phyloP scores from a whole-genome alignment of 2,797 vertebrate genomes.

The Pogonophryne albipinna region DNA sequence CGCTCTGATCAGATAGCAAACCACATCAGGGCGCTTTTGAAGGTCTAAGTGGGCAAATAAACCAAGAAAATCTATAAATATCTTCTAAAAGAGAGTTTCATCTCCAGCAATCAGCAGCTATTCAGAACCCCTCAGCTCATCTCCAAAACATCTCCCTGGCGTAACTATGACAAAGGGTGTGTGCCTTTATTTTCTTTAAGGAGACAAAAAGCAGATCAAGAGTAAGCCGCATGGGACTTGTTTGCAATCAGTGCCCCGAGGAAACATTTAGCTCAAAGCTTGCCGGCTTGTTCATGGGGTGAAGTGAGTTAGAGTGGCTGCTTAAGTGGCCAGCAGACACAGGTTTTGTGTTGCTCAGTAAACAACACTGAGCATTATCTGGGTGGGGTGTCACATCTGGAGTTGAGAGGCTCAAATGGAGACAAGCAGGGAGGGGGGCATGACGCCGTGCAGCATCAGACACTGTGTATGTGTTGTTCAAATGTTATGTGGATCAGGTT shows the following conservation, averaged over 20 bases:
- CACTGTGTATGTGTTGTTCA: not conserved
- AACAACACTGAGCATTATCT: conserved; percentile 66
- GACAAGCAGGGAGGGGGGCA: conserved; percentile 13
- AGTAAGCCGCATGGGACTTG: conserved; percentile 67
- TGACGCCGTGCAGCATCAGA: conserved; percentile 16
- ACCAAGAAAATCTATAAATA: conserved; percentile 29
- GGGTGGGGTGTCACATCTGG: conserved; percentile 58
- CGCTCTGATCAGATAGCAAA: conserved; percentile 63
- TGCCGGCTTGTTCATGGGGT: conserved; percentile 64
- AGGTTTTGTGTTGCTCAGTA: conserved; percentile 64
- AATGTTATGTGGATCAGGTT: not conserved
- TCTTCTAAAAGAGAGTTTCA: conserved; percentile 49
- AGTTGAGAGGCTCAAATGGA: conserved; percentile 39
- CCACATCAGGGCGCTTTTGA: conserved; percentile 70
- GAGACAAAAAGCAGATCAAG: conserved; percentile 75
- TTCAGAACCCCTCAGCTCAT: conserved; percentile 72
- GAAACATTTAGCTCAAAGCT: conserved; percentile 74
- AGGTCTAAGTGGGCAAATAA: conserved; percentile 58
- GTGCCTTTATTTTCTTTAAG: conserved; percentile 55
- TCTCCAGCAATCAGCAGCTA: conserved; percentile 72
- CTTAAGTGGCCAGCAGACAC: conserved; percentile 62
- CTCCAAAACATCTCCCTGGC: conserved; percentile 68
- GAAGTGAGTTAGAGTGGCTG: conserved; percentile 62
- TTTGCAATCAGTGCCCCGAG: conserved; percentile 74
- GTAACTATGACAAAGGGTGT: conserved; percentile 56